Conservation (phyloP, 2,888 invertebrate genomes). For the Heliconius charithonia region DNA sequence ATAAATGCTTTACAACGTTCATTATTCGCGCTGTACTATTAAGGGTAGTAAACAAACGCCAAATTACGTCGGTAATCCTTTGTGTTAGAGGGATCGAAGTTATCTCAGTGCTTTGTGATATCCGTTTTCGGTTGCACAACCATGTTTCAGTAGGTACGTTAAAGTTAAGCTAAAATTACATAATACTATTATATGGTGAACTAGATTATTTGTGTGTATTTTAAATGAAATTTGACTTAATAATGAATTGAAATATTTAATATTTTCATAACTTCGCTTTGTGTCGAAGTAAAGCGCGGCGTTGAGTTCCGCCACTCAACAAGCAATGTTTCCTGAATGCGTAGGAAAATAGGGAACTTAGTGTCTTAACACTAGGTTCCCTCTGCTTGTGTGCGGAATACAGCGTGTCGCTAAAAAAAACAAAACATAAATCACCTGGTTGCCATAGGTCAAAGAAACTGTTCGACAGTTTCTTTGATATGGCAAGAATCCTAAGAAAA, state of each 20-base stretch:
- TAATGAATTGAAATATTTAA: not conserved
- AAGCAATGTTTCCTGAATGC: not conserved
- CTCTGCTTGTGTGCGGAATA: no score
- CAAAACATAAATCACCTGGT: no score
- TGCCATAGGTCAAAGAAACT: no score
- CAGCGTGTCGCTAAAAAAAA: no score
- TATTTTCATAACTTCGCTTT: not conserved
- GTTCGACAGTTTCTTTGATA: no score
- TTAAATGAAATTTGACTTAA: no score
- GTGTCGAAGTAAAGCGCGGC: not conserved
- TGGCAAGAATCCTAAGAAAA: no score
- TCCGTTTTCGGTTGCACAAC: slow-evolving; percentile 8
- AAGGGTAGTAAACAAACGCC: slow-evolving; percentile 15
- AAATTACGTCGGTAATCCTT: slow-evolving; percentile 23
- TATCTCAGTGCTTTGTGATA: slow-evolving; percentile 10
- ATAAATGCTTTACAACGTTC: not conserved
- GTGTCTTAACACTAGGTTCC: no score
- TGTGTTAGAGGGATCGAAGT: slow-evolving; percentile 19
- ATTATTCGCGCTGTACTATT: not conserved
- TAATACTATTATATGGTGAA: not conserved
- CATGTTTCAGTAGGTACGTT: not conserved
- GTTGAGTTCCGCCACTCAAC: not conserved
- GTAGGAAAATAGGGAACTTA: no score
- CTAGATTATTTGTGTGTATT: not conserved
- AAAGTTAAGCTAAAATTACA: not conserved